These are phyloP conservation scores for Ormyrus labotus DNA, from an alignment of 2,888 invertebrate genomes.

Conservation along the genomic window DNA sequence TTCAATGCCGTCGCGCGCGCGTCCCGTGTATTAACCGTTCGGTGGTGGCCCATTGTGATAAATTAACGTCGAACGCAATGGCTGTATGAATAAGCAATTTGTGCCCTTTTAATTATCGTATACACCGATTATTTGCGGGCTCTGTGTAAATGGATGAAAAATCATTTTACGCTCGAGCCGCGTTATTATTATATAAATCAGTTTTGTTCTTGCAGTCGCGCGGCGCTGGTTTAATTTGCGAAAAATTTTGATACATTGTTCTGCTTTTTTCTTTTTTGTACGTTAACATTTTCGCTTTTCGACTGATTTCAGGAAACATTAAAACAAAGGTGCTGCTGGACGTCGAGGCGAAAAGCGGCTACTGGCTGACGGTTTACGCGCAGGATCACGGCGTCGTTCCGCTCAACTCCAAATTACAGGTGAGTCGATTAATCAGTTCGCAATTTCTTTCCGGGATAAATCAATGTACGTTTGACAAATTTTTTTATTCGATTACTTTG, in stretches of 20 bases:
- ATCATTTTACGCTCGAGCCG: no score
- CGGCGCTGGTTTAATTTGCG: background rate
- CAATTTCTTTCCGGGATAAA: no score
- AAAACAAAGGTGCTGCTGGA: conserved; percentile 91
- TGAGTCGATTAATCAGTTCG: conserved; percentile 70
- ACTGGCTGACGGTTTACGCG: conserved; percentile 96
- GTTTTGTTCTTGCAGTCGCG: no score
- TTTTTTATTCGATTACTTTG: no score
- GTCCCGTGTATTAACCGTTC: background rate
- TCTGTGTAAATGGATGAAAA: no score
- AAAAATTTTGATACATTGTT: background rate
- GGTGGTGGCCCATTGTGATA: conserved; percentile 2
- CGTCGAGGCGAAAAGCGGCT: conserved; percentile 89
- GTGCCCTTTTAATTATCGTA: background rate
- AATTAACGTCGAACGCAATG: conserved; percentile 13
- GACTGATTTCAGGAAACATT: conserved; percentile 84
- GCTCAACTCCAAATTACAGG: conserved; percentile 89
- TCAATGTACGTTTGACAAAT: no score
- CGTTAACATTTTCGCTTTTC: conserved; percentile 13
- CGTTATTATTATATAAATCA: no score
- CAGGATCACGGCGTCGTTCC: conserved; percentile 94
- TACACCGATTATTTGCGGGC: background rate
- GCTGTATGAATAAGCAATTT: background rate
- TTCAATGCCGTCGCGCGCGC: background rate
- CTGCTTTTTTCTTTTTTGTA: no score